A percentile compares a stretch with the other conserved stretches of the same genome.
Evolutionary conservation across 2,797 vertebrate genomes (phyloP).

Genomic region (Lindbergichthys nudifrons): DNA sequence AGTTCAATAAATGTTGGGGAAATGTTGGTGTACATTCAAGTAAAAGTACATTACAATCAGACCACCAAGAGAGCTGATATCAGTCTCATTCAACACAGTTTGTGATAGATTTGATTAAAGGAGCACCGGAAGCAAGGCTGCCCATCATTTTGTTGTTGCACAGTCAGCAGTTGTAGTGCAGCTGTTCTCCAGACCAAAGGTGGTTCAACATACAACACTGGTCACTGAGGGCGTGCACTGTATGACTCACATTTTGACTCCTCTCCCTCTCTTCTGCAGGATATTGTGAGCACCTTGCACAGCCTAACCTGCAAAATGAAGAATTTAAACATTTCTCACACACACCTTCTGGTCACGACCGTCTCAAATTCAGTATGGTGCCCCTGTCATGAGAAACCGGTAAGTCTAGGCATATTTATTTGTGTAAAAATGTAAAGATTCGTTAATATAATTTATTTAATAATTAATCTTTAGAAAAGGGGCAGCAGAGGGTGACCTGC

Average conservation of each 20-base stretch:
- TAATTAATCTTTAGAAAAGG: not conserved
- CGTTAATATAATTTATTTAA: not conserved
- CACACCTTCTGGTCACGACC: fast-evolving
- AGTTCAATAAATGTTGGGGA: not conserved
- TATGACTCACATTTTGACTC: conserved; percentile 10
- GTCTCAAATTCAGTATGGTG: conserved; percentile 33
- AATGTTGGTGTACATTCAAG: not conserved
- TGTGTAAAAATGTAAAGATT: not conserved
- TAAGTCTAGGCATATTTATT: conserved; percentile 39
- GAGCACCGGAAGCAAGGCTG: not conserved
- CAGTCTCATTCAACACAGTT: not conserved
- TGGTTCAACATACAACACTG: not conserved
- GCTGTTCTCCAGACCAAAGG: not conserved
- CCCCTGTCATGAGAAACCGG: conserved; percentile 37
- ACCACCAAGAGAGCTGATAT: not conserved
- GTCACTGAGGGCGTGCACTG: not conserved
- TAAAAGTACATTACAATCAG: not conserved
- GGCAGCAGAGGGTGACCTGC: not conserved
- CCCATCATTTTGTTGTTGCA: not conserved
- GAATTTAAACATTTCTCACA: not conserved
- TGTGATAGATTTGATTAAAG: not conserved
- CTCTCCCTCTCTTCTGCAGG: conserved; percentile 45
- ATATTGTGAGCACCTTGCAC: conserved; percentile 32
- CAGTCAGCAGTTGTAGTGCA: not conserved
- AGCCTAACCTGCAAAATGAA: conserved; percentile 61